Evolutionary conservation across 2,113 vertebrate genomes (phyloP).

Genomic region (Callionymus lyra): DNA sequence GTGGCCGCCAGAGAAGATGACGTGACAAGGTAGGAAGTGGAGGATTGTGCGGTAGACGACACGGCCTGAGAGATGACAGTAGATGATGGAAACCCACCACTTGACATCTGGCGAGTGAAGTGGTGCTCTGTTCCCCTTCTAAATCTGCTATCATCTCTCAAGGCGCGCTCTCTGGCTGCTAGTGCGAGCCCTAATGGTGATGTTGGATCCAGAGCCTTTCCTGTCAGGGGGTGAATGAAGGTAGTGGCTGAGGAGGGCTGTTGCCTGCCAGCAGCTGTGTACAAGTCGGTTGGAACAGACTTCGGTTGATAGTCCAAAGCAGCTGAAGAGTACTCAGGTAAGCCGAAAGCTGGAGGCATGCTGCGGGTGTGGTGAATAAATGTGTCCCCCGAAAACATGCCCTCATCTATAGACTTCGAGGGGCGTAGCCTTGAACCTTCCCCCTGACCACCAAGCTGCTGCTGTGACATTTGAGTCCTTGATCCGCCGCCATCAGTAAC

Average conservation of each 20-base stretch:
- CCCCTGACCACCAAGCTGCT: slow-evolving; percentile 48
- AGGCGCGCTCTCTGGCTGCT: slow-evolving; percentile 79
- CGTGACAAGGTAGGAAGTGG: slow-evolving; percentile 70
- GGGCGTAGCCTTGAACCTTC: slow-evolving; percentile 71
- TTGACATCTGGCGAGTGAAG: slow-evolving; percentile 61
- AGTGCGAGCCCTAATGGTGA: slow-evolving; percentile 83
- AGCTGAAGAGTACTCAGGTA: slow-evolving; percentile 68
- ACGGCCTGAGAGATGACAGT: slow-evolving; percentile 54
- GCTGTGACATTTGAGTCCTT: slow-evolving; percentile 57
- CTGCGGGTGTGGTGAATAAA: slow-evolving; percentile 77
- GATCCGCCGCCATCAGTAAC: slow-evolving; percentile 44
- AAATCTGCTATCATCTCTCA: slow-evolving; percentile 73
- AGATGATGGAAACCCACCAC: slow-evolving; percentile 57
- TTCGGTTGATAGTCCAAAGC: slow-evolving; percentile 69
- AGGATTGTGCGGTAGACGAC: slow-evolving; percentile 50
- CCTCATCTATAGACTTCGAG: slow-evolving; percentile 90
- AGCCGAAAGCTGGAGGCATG: slow-evolving; percentile 71
- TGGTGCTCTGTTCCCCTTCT: slow-evolving; percentile 64
- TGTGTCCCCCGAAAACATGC: slow-evolving; percentile 82
- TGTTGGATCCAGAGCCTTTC: slow-evolving; percentile 82
- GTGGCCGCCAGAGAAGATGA: slow-evolving; percentile 71
- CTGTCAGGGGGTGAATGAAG: slow-evolving; percentile 85
- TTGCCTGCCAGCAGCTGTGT: slow-evolving; percentile 51
- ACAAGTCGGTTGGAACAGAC: slow-evolving; percentile 66
- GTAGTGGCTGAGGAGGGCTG: slow-evolving; percentile 55